Base-by-base conservation (phyloP, 1,140 invertebrate species). In the Drosophila nigrodunni region DNA sequence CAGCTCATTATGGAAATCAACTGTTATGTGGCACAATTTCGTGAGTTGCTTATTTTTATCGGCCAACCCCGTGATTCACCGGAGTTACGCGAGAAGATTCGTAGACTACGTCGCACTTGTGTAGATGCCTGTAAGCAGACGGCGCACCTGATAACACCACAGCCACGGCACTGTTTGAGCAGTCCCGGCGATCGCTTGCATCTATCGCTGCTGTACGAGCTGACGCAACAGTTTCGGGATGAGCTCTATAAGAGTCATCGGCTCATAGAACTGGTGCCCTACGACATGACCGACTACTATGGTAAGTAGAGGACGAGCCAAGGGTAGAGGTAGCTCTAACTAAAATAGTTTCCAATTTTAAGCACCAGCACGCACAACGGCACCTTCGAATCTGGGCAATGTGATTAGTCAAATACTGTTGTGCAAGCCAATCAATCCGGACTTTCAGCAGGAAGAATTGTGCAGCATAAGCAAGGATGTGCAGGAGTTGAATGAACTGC, bases 1-100 rank as follows among this genome's bases (percentile, higher is more conserved):
- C 94, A 98, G 97, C 94, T 97, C 86, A 97, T 98, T 88, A 95
- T 96, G 77, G 97, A 98, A 83, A 97, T 98, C 91, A 98, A 98
- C 93, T 95, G 95, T 72, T 95, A 97, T 89, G 95, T 98, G 90
- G 97, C 97, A 7, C 93, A 96, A 69, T 97, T 97, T 92, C 95
- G 97, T 10, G 97, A 98, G 93, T 93, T 97, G 74, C 94, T 98
- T 57, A 97, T 98, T 85, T 96, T 96, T 92, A 96, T 98, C 74
- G 97, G 97, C 0, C 96, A 97, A 81, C 94, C n/a, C 93, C 95
- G 91, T 7, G 97, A 98, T 93, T 96, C 95, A 77, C 97, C 97
- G 0, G 97, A 98, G 93, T 94, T 97, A 58, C 94, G 97, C 1
- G 97, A 98, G 92, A 96, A 96, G 92, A 97, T 98, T 60, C 94